phyloP scores from a whole-genome alignment of 2,113 vertebrate species.

The Vulpes ferrilata region DNA sequence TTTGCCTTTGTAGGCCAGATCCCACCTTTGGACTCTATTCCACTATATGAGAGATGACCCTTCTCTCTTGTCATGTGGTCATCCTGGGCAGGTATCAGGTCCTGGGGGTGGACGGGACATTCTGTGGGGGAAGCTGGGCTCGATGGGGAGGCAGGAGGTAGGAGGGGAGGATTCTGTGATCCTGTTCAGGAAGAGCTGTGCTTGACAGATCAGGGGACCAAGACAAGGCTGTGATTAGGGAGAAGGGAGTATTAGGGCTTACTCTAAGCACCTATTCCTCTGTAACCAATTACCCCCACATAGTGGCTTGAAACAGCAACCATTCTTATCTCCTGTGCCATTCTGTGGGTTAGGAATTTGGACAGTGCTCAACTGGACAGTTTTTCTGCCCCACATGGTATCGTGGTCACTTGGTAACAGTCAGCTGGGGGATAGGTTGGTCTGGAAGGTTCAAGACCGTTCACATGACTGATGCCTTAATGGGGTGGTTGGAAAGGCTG shows the following conservation, averaged over 20 bases:
- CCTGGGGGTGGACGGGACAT: neutral
- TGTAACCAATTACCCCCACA: neutral
- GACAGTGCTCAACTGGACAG: neutral
- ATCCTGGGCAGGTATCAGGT: neutral
- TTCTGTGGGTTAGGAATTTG: neutral
- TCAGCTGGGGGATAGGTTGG: neutral
- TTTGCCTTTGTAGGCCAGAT: slow-evolving; percentile 42
- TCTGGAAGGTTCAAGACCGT: neutral
- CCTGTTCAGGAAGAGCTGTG: neutral
- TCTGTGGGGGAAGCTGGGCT: neutral
- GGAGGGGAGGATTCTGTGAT: neutral
- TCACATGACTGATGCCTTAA: neutral
- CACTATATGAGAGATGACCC: neutral
- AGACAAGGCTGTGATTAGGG: neutral
- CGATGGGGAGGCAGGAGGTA: rapidly evolving
- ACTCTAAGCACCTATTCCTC: neutral
- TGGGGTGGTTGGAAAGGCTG: neutral
- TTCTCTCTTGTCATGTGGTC: neutral
- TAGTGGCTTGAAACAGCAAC: neutral
- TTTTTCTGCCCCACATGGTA: neutral
- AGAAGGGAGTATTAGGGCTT: neutral
- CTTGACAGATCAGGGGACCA: neutral
- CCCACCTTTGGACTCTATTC: neutral
- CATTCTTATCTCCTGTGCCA: neutral
- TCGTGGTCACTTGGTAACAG: neutral